A percentile compares a stretch with the other conserved stretches of the same genome.
These are phyloP conservation scores for Atta texana DNA, from an alignment of 1,140 invertebrate species.

Conservation along the genomic window DNA sequence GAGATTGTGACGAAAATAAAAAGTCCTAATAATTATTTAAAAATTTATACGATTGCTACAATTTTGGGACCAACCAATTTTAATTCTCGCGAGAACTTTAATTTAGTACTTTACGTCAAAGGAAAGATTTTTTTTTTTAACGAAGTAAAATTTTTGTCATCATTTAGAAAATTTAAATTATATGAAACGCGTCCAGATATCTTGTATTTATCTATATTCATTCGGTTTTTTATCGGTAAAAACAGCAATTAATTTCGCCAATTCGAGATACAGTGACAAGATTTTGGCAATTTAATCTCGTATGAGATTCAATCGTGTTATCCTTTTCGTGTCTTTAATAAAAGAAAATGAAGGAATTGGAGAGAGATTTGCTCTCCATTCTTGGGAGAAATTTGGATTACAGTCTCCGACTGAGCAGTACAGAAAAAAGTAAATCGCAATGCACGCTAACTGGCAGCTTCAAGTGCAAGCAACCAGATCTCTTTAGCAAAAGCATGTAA, in stretches of 20 bases:
- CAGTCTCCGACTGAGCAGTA: neutral
- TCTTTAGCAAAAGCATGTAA: neutral
- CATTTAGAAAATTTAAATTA: neutral
- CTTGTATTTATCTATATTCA: neutral
- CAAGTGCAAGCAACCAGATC: neutral
- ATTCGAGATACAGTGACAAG: neutral
- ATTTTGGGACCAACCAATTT: neutral
- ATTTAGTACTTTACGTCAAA: too few relatives aligned
- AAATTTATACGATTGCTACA: neutral
- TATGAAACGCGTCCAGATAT: neutral
- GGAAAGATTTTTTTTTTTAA: neutral
- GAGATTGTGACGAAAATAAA: slow-evolving; percentile 2
- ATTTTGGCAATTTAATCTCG: neutral
- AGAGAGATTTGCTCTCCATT: neutral
- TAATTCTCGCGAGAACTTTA: neutral
- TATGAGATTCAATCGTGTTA: too few relatives aligned
- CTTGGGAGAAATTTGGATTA: neutral
- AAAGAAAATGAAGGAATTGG: neutral
- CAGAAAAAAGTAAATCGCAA: slow-evolving; percentile 25
- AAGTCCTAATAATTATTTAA: slow-evolving; percentile 4
- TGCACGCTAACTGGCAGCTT: neutral
- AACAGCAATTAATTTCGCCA: neutral
- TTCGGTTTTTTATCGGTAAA: neutral
- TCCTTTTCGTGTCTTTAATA: neutral
- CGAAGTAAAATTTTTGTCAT: neutral